These are phyloP conservation scores for Rhaphigaster nebulosa DNA, from an alignment of 2,888 invertebrate genomes.

Conservation along the genomic window DNA sequence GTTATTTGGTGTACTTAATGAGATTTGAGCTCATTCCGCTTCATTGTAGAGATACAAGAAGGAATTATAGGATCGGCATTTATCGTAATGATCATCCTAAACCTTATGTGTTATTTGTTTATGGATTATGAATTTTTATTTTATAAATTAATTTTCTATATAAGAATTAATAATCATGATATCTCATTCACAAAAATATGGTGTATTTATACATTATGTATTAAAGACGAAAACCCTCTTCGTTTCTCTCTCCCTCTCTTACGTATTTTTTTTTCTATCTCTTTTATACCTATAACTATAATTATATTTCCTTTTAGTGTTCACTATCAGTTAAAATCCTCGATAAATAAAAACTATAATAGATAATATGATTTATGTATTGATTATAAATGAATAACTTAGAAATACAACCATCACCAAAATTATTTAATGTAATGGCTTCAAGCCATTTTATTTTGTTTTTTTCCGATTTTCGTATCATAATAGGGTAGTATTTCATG, in stretches of 20 bases:
- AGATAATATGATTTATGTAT: neutral
- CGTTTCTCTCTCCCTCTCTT: conserved; percentile 49
- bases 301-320: conserved; percentile 24
- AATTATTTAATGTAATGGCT: neutral
- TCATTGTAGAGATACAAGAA: too few relatives aligned
- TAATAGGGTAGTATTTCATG: conserved; percentile 28
- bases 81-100: neutral
- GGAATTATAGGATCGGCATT: neutral
- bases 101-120: too few relatives aligned
- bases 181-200: too few relatives aligned
- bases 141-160: neutral
- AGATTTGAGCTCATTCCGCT: too few relatives aligned
- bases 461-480: neutral
- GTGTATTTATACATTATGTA: neutral
- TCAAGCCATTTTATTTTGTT: neutral
- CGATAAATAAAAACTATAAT: neutral
- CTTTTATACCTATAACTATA: conserved; percentile 29
- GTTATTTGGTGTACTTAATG: too few relatives aligned
- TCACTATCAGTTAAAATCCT: neutral
- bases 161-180: neutral
- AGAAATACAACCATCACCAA: conserved; percentile 33
- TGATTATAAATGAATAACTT: conserved; percentile 10
- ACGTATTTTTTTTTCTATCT: conserved; percentile 7
- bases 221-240: neutral
- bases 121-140: too few relatives aligned